phyloP scores from a whole-genome alignment of 2,888 invertebrate species.

The Anorthoa munda region DNA sequence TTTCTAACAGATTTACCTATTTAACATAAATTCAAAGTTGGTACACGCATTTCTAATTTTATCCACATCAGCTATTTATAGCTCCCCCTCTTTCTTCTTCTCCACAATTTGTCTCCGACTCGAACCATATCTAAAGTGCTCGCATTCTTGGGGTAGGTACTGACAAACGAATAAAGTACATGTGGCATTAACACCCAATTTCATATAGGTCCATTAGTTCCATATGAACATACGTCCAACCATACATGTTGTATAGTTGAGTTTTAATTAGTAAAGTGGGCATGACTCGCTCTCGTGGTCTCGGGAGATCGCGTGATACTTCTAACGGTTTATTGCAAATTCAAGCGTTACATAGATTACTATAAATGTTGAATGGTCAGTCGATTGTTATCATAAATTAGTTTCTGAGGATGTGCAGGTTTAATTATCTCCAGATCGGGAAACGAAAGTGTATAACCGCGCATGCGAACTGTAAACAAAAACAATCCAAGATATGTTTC shows the following conservation, averaged over 20 bases:
- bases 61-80: conserved; percentile 42
- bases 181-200: conserved; percentile 48
- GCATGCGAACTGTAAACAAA: conserved; percentile 47
- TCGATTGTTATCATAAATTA: conserved; percentile 54
- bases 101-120: conserved; percentile 51
- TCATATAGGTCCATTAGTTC: conserved; percentile 42
- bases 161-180: conserved; percentile 35
- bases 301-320: conserved; percentile 77
- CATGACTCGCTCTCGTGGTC: conserved; percentile 75
- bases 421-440: conserved; percentile 42
- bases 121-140: conserved; percentile 37
- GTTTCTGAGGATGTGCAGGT: conserved; percentile 40
- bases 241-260: conserved; percentile 47
- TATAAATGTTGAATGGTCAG: conserved; percentile 68
- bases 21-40: conserved; percentile 16
- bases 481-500: conserved; percentile 40
- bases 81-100: conserved; percentile 57
- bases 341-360: conserved; percentile 73
- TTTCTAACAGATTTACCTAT: neutral
- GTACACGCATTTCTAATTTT: conserved; percentile 29
- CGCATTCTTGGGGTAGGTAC: conserved; percentile 26
- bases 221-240: conserved; percentile 37
- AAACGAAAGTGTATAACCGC: conserved; percentile 41
- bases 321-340: conserved; percentile 75
- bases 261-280: conserved; percentile 86